Conservation (phyloP, 64 coral and sea anemone species). For the Montipora foliosa region DNA sequence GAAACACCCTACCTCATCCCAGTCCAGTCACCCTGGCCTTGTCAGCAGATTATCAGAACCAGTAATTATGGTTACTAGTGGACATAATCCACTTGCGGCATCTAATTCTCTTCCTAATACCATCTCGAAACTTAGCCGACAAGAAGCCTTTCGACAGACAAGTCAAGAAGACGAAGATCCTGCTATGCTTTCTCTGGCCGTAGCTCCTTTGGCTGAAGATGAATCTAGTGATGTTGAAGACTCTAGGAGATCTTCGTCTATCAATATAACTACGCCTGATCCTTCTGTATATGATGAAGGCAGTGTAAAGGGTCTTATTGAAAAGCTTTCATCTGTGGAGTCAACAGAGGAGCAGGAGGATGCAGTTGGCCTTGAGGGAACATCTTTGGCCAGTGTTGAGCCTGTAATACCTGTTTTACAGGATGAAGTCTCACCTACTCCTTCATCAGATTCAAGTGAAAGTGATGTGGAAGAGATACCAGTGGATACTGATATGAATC, state of each 20-base stretch:
- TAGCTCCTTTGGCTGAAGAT: slow-evolving; percentile 66
- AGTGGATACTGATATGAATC: neutral
- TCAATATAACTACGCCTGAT: slow-evolving; percentile 10
- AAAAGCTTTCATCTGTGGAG: slow-evolving; percentile 20
- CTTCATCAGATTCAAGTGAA: slow-evolving; percentile 28
- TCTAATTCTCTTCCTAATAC: slow-evolving; percentile 40
- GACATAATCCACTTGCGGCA: neutral
- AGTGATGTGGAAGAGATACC: slow-evolving; percentile 27
- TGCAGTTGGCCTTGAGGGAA: neutral
- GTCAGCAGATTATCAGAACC: slow-evolving; percentile 37
- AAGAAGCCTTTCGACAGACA: slow-evolving; percentile 12
- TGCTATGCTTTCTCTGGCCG: neutral
- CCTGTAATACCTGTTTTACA: slow-evolving; percentile 7
- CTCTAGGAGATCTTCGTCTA: slow-evolving; percentile 28
- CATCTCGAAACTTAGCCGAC: slow-evolving; percentile 13
- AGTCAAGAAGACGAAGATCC: slow-evolving; percentile 32
- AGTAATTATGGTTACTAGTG: slow-evolving; percentile 14
- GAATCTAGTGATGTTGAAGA: slow-evolving; percentile 66
- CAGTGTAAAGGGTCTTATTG: slow-evolving; percentile 18
- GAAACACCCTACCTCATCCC: neutral
- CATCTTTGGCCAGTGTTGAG: neutral
- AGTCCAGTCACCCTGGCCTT: slow-evolving; percentile 18
- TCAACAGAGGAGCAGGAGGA: slow-evolving; percentile 5
- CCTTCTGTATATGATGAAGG: slow-evolving; percentile 28
- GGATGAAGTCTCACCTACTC: neutral